Base-by-base conservation (phyloP, 2,113 vertebrate species). In the Periophthalmus modestus region DNA sequence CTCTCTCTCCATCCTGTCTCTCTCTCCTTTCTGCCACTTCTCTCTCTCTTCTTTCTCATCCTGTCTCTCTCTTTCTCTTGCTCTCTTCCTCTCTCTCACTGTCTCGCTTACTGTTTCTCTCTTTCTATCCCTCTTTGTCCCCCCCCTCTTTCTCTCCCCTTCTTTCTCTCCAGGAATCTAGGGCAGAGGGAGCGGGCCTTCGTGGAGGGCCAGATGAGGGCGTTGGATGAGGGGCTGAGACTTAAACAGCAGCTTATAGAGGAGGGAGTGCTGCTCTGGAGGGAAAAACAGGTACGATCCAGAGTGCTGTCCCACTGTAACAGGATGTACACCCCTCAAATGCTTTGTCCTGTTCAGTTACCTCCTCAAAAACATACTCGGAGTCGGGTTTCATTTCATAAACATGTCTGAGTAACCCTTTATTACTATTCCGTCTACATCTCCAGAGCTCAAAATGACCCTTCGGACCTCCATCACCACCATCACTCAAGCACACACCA, bases 161-260 rank as follows among this genome's bases (percentile, higher is more conserved):
- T 57, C 66, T 10, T 63, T 66, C 2, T 70, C 81, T 87, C 62
- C 84, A 92, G 89, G 89, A 92, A 92, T 91, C 87, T 93, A 85
- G 91, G 93, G 69, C 91, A 91, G 83, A 82, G 75, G 69, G 92
- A 93, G 84, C 76, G 90, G n/a, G 87, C 75, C 5, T 91, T 86
- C 4, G 88, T 93, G 83, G 91, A 92, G 82, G 88, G 87, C 78
- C 90, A 88, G 82, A 91, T 89, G 89, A 94, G 88, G 88, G 85
- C 87, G 72, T 78, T 93, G 83, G 90, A 87, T 2, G 91, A 93
- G 77, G 91, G 91, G 39, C 80, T 92, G 72, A 82, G 80, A 65
- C 86, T 93, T 76, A 92, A 92, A 79, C 87, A 88, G 87, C 91
- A 92, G 67, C 87, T 92, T 62, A 92, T 92, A 77, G 89, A 93